phyloP scores from a whole-genome alignment of 2,888 invertebrate species.

The Hydriomena furcata region DNA sequence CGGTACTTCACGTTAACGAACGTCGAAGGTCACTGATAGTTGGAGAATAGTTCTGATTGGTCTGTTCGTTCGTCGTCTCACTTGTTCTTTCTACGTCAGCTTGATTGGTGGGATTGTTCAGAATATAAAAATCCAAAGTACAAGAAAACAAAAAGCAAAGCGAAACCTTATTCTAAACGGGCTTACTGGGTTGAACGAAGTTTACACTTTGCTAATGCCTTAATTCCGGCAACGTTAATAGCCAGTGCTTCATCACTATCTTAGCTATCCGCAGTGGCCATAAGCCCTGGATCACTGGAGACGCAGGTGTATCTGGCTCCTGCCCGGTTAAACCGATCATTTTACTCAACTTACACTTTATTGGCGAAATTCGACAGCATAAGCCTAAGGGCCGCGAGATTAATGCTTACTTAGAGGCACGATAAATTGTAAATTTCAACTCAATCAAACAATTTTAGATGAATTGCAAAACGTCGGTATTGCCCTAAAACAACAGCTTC shows the following conservation, averaged over 20 bases:
- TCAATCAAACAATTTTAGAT: slow-evolving; percentile 9
- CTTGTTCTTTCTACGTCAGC: too few species aligned
- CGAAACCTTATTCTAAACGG: slow-evolving; percentile 28
- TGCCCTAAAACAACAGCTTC: slow-evolving; percentile 23
- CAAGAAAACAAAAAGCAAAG: background rate
- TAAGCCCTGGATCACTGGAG: slow-evolving; percentile 60
- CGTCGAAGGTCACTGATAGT: slow-evolving; percentile 15
- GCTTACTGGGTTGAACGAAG: slow-evolving; percentile 29
- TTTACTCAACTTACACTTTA: slow-evolving; percentile 49
- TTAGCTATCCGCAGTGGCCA: slow-evolving; percentile 57
- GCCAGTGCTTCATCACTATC: slow-evolving; percentile 63
- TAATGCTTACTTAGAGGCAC: slow-evolving; percentile 38
- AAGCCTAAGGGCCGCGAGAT: slow-evolving; percentile 41
- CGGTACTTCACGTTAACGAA: slow-evolving; percentile 42
- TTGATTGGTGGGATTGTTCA: too few species aligned
- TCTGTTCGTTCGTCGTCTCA: too few species aligned
- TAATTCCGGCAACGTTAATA: slow-evolving; percentile 61
- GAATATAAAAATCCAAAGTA: background rate
- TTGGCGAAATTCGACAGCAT: slow-evolving; percentile 41
- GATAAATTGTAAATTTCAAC: slow-evolving; percentile 20
- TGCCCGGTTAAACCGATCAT: slow-evolving; percentile 57
- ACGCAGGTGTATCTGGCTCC: slow-evolving; percentile 58
- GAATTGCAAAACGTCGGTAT: slow-evolving; percentile 4
- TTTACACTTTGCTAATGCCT: slow-evolving; percentile 45
- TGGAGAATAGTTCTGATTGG: background rate